Evolutionary conservation across 2,888 invertebrate genomes (phyloP), one percentile per base, ranked within the genome.

Genomic region (Drosophila helvetica): DNA sequence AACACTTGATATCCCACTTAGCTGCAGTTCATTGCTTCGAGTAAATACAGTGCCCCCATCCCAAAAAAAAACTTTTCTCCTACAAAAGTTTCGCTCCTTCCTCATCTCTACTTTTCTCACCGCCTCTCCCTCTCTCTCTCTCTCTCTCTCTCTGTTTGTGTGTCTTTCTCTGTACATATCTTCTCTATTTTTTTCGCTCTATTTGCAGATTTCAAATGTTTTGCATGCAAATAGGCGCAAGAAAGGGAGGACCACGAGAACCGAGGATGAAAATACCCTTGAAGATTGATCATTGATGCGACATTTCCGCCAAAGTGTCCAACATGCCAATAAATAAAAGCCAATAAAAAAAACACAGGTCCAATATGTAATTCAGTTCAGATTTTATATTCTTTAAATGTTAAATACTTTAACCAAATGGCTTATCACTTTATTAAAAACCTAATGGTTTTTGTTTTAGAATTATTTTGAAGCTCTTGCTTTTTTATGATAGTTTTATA

Each of bases 141-240:
- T 61, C 61, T 30, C 25, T 27, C 25, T n/a, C n/a, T n/a, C n/a
- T n/a, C n/a, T n/a, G n/a, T n/a, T n/a, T n/a, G n/a, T n/a, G n/a
- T n/a, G n/a, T n/a, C n/a, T n/a, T n/a, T n/a, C n/a, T n/a, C n/a
- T n/a, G n/a, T n/a, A n/a, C n/a, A n/a, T n/a, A n/a, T n/a, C n/a
- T n/a, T n/a, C n/a, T n/a, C 25, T 27, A 61, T 9, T 59, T 50
- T 42, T 67, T 59, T 66, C 60, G 48, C 61, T 60, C 53, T 70
- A 56, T 70, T 70, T 72, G 70, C 63, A 72, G 58, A 51, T 56
- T 30, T 46, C 53, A 54, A 65, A 59, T 65, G 59, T 56, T 19
- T 46, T 56, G 73, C 65, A 59, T 72, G 72, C 72, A 72, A 72
- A 72, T 72, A 72, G 72, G 72, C 72, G 72, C 72, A 43, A 10